A percentile compares a stretch with the other conserved stretches of the same genome.
Conservation (phyloP, 2,888 invertebrate species). For the Osedax frankpressi region DNA sequence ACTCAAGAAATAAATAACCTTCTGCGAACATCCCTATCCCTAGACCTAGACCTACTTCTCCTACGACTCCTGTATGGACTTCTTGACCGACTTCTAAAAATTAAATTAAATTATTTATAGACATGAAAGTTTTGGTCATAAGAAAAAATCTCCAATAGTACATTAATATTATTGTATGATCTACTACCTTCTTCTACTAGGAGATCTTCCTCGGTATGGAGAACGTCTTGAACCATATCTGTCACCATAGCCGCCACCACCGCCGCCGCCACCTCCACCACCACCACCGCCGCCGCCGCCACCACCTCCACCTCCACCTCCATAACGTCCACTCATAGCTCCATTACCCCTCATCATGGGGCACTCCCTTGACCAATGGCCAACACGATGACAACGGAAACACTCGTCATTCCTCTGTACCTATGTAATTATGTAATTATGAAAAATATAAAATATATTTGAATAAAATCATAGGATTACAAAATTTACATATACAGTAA, state of each 20-base stretch:
- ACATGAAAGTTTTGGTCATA: too few relatives aligned
- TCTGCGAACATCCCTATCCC: neutral
- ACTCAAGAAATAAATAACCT: neutral
- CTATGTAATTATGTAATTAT: neutral
- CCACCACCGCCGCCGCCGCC: neutral
- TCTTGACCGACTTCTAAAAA: neutral
- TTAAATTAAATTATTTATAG: too few relatives aligned
- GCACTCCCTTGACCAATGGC: slow-evolving; percentile 47
- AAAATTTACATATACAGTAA: too few relatives aligned
- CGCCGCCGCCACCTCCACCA: neutral
- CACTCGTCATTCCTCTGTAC: slow-evolving; percentile 42
- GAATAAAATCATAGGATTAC: too few relatives aligned
- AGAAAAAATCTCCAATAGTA: too few relatives aligned
- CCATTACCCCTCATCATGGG: slow-evolving; percentile 34
- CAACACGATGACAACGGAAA: slow-evolving; percentile 44
- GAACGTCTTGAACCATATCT: neutral
- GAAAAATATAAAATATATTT: neutral
- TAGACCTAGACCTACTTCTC: neutral
- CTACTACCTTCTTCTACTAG: neutral
- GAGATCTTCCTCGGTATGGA: neutral
- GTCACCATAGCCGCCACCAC: neutral
- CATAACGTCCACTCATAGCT: neutral
- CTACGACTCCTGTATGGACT: neutral
- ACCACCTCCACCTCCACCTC: neutral
- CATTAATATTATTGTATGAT: neutral